These are phyloP conservation scores for Myotis lucifugus DNA, from an alignment of 2,113 vertebrate species.

Conservation along the genomic window DNA sequence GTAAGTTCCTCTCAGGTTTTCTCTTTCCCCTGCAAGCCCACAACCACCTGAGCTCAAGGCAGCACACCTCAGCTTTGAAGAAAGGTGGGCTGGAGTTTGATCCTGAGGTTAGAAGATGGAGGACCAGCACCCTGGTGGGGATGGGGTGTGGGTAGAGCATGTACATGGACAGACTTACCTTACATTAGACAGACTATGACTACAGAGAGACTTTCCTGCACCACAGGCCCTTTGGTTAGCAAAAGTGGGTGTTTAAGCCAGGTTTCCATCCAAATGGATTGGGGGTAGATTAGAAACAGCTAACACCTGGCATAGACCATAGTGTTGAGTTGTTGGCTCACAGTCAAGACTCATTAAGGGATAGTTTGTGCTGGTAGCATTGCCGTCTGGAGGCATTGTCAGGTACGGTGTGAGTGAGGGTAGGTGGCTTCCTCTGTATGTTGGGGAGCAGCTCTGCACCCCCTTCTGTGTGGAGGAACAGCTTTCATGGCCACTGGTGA, in stretches of 20 bases:
- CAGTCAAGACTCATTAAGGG: neutral
- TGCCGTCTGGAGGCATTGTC: neutral
- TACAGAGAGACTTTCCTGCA: neutral
- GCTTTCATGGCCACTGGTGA: neutral
- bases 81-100: neutral
- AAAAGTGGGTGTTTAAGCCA: neutral
- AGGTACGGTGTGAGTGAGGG: neutral
- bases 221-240: neutral
- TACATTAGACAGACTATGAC: neutral
- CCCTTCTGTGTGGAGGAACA: neutral
- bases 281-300: neutral
- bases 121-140: neutral
- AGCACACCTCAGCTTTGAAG: neutral
- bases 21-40: neutral
- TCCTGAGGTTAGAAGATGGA: neutral
- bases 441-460: neutral
- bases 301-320: neutral
- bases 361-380: neutral
- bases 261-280: neutral
- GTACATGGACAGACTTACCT: neutral
- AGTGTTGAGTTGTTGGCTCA: neutral
- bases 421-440: neutral
- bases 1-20: constrained; percentile 87
- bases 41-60: neutral
- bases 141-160: neutral